Conservation (phyloP, 2,888 invertebrate species). For the Hydroisotoma schaefferi region DNA sequence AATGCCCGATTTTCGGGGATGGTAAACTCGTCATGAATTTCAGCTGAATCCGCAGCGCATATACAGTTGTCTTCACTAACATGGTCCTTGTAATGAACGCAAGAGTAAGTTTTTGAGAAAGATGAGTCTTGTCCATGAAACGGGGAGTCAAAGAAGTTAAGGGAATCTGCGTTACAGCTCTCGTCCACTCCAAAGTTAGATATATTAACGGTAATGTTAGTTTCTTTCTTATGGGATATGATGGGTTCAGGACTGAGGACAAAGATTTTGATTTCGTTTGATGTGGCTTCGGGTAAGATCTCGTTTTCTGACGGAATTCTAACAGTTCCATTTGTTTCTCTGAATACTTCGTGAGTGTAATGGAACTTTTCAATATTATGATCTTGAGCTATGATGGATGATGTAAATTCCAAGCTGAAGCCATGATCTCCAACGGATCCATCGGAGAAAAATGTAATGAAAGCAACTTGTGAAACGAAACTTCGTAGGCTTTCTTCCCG, state of each 20-base stretch:
- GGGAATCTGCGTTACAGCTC: background rate
- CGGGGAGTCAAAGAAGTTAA: background rate
- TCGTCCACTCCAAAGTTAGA: background rate
- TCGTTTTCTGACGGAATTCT: background rate
- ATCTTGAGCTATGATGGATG: slow-evolving; percentile 22
- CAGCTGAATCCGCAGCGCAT: background rate
- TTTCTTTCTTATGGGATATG: background rate
- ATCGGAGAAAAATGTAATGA: slow-evolving; percentile 30
- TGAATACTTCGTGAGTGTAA: background rate
- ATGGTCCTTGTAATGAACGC: background rate
- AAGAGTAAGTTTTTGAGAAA: background rate
- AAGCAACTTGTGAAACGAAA: slow-evolving; percentile 9
- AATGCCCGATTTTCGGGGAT: background rate
- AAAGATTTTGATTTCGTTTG: background rate
- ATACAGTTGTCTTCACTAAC: background rate
- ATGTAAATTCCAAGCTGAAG: slow-evolving; percentile 24
- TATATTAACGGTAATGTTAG: background rate
- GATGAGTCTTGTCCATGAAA: background rate
- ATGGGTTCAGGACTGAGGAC: background rate
- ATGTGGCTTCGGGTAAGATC: background rate
- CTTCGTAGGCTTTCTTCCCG: slow-evolving; percentile 22
- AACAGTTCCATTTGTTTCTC: background rate
- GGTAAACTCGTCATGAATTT: background rate
- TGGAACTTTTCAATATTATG: background rate
- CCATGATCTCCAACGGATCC: slow-evolving; percentile 21